phyloP scores from a whole-genome alignment of 2,888 invertebrate genomes.

The Mimachlamys varia region DNA sequence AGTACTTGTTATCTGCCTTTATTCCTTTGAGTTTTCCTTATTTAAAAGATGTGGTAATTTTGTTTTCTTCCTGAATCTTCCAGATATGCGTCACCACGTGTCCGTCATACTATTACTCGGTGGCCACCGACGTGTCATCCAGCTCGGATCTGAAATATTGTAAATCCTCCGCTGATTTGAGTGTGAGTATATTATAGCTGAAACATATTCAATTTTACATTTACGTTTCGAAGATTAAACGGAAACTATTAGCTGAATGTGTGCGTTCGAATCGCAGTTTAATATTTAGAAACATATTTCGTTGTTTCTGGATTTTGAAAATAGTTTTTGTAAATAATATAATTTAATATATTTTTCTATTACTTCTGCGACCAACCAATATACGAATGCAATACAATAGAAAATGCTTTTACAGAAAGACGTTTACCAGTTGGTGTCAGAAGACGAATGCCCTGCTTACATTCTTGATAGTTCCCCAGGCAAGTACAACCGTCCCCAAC shows the following conservation, averaged over 20 bases:
- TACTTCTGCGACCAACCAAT: too few relatives aligned
- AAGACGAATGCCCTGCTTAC: not conserved
- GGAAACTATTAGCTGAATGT: too few relatives aligned
- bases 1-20: too few relatives aligned
- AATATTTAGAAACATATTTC: too few relatives aligned
- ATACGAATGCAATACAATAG: too few relatives aligned
- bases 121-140: not conserved
- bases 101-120: not conserved
- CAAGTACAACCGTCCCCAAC: not conserved
- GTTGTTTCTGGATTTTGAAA: too few relatives aligned
- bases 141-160: not conserved
- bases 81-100: not conserved
- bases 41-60: not conserved
- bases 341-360: too few relatives aligned
- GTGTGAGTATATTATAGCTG: not conserved
- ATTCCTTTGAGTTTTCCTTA: not conserved
- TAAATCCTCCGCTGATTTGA: not conserved
- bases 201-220: too few relatives aligned
- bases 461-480: not conserved
- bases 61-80: not conserved
- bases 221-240: too few relatives aligned
- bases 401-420: not conserved
- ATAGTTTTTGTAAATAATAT: too few relatives aligned
- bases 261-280: too few relatives aligned
- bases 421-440: not conserved